phyloP scores from a whole-genome alignment of 1,140 invertebrate species.

The Atta texana region DNA sequence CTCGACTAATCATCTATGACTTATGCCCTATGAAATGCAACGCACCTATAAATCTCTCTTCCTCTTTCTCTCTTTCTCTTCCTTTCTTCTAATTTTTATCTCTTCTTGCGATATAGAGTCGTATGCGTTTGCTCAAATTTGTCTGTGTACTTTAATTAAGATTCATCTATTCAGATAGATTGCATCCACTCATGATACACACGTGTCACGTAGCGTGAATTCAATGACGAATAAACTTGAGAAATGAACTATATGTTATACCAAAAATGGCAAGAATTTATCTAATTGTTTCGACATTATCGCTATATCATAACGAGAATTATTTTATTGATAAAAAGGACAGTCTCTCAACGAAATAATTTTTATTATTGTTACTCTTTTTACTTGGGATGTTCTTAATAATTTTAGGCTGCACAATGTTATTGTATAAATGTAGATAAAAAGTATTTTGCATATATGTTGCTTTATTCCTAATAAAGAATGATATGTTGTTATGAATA shows the following conservation, averaged over 20 bases:
- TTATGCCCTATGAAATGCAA: slow-evolving; percentile 83
- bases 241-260: slow-evolving; percentile 10
- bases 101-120: slow-evolving; percentile 12
- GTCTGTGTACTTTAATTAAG: slow-evolving; percentile 50
- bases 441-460: not conserved
- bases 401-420: not conserved
- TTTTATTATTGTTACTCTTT: not conserved
- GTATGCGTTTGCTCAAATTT: slow-evolving; percentile 32
- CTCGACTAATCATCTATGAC: slow-evolving; percentile 80
- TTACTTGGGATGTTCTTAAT: not conserved
- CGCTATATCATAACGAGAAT: not conserved
- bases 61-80: slow-evolving; percentile 70
- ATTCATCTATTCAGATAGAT: slow-evolving; percentile 37
- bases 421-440: not conserved
- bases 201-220: not conserved
- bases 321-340: not conserved
- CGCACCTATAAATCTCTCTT: slow-evolving; percentile 83
- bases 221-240: slow-evolving; percentile 41
- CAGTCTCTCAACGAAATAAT: not conserved
- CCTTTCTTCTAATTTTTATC: slow-evolving; percentile 58
- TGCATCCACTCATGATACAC: not conserved
- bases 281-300: not conserved
- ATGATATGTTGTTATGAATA: not conserved
- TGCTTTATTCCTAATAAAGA: not conserved
- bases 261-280: not conserved